Base-by-base conservation (phyloP, 2,797 vertebrate species). In the Sternotherus odoratus region DNA sequence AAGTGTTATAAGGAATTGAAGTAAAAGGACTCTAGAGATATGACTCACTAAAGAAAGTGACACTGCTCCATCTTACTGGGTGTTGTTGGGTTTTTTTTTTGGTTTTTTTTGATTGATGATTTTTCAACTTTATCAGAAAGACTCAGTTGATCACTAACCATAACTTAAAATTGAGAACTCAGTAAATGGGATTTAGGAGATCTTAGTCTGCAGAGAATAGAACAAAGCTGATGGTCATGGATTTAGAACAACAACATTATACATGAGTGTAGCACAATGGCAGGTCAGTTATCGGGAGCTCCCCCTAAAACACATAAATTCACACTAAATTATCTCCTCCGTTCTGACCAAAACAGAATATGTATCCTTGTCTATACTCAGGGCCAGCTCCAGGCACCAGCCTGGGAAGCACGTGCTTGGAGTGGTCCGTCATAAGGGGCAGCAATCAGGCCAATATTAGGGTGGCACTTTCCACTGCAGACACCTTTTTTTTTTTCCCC, bases 181-280 rank as follows among this genome's bases (percentile, higher is more conserved):
- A 94, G 69, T 10, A 83, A 74, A 54, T 10, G 91, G 95, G 88
- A 93, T 94, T 94, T 94, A 72, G 39, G 24, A 28, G 39, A 26
- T 36, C 39, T 89, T 77, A 93, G 95, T 86, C 91, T 95, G 78
- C 33, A 87, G 36, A 92, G 89, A 91, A 83, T 85, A 91, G 82
- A 87, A 79, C 88, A 95, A 94, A 90, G 85, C 89, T 95, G 91
- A 90, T 54, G 81, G 91, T 91, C 91, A 94, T 33, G 83, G 81
- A 83, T 24, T 2, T 60, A 94, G 94, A 83, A 91, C 96, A 84
- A 94, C 63, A 51, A 83, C 3, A 1, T 90, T 94, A 94, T 80
- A 94, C 89, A 93, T 53, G 72, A 86, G 86, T 87, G 79, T 90
- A 49, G 90, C 93, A 86, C 53, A 46, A 11, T 90, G 83, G 88